These are phyloP conservation scores for Epinephelus moara DNA, from an alignment of 2,113 vertebrate species.

Conservation along the genomic window DNA sequence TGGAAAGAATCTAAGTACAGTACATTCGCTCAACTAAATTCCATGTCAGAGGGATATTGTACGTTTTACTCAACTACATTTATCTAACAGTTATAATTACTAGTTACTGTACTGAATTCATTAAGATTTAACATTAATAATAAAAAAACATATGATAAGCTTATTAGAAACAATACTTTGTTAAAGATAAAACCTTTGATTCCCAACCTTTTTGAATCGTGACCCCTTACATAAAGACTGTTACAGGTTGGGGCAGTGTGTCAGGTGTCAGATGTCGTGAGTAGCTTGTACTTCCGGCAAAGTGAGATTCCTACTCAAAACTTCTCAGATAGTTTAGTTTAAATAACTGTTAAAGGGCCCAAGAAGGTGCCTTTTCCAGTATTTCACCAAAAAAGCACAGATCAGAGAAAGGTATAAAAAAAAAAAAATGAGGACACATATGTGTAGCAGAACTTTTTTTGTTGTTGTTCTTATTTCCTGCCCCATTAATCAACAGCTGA, in stretches of 20 bases:
- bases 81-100: too few relatives aligned
- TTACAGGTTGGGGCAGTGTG: neutral
- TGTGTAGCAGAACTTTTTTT: neutral
- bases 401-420: too few relatives aligned
- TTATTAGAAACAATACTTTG: neutral
- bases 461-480: too few relatives aligned
- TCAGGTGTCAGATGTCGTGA: neutral
- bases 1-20: neutral
- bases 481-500: too few relatives aligned
- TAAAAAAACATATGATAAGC: neutral
- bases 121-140: too few relatives aligned
- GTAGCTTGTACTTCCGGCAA: neutral
- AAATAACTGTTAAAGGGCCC: neutral
- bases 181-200: neutral
- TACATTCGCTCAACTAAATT: neutral
- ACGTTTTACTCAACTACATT: too few relatives aligned
- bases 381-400: neutral
- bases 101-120: too few relatives aligned
- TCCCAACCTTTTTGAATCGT: neutral
- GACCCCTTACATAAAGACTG: neutral
- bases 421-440: neutral
- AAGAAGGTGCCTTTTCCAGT: neutral
- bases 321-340: neutral
- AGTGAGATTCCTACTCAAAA: neutral
- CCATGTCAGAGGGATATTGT: too few relatives aligned